Percentiles rank a stretch among this genome's conserved stretches.
Conservation (phyloP, 2,113 vertebrate species). For the Cryptotis parvus region DNA sequence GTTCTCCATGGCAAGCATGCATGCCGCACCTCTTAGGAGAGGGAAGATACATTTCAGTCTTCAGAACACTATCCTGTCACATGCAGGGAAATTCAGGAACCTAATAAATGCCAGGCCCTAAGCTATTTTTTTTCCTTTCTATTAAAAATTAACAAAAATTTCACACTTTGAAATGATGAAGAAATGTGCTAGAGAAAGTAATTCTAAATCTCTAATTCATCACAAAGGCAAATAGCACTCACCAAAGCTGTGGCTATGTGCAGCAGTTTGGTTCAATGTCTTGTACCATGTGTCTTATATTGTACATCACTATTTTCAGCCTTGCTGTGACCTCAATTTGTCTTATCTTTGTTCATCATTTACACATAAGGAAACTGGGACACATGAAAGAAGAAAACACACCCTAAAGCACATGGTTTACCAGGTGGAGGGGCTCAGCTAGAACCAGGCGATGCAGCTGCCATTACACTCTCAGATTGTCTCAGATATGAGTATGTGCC, state of each 20-base stretch:
- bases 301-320: neutral
- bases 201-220: neutral
- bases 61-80: neutral
- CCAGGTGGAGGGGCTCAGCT: neutral
- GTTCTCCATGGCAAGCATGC: neutral
- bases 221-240: neutral
- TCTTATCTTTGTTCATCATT: neutral
- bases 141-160: neutral
- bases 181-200: neutral
- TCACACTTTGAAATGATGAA: neutral
- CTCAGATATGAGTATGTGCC: neutral
- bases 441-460: rapidly evolving
- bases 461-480: rapidly evolving
- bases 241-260: neutral
- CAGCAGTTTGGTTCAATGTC: neutral
- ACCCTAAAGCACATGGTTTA: neutral
- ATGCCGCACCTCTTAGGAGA: neutral
- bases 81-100: neutral
- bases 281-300: neutral
- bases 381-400: neutral
- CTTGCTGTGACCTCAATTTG: neutral
- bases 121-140: neutral
- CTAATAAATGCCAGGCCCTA: neutral
- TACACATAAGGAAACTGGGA: neutral
- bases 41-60: neutral